Evolutionary conservation across 2,888 invertebrate species (phyloP).

Genomic region (Nephrotoma appendiculata): DNA sequence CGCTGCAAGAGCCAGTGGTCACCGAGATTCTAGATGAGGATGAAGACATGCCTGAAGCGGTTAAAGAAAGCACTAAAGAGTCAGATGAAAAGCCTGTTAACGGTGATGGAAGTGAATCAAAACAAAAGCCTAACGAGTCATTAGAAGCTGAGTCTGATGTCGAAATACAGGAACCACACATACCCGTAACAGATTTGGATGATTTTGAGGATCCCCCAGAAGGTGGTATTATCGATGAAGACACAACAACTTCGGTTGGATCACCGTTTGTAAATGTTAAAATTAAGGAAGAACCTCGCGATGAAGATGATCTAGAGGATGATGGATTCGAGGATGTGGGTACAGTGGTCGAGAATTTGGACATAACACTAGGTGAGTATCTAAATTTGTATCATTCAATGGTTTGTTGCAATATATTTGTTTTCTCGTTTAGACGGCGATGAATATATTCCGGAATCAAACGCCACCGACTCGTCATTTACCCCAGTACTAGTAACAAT

Average conservation of each 20-base stretch:
- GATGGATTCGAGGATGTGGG: slow-evolving; percentile 33
- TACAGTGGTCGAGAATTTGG: slow-evolving; percentile 22
- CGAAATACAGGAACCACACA: slow-evolving; percentile 32
- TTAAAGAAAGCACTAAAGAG: not conserved
- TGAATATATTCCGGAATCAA: slow-evolving; percentile 25
- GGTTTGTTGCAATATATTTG: not conserved
- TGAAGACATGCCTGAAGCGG: slow-evolving; percentile 35
- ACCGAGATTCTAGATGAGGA: slow-evolving; percentile 44
- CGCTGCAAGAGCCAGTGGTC: slow-evolving; percentile 47
- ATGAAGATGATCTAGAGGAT: slow-evolving; percentile 33
- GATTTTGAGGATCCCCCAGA: slow-evolving; percentile 26
- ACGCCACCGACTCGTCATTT: slow-evolving; percentile 17
- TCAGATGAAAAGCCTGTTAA: not conserved
- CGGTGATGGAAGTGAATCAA: not conserved
- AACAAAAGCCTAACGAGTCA: not conserved
- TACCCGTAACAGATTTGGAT: slow-evolving; percentile 32
- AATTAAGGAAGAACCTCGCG: slow-evolving; percentile 57
- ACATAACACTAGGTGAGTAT: not conserved
- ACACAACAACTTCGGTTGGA: slow-evolving; percentile 18
- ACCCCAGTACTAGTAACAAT: slow-evolving; percentile 40
- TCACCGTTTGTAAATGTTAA: slow-evolving; percentile 34
- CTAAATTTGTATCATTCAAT: not conserved
- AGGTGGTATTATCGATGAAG: slow-evolving; percentile 12
- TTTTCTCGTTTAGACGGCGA: slow-evolving; percentile 12
- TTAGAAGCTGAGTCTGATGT: slow-evolving; percentile 25